phyloP scores from a whole-genome alignment of 2,113 vertebrate genomes.

The Rhizomys pruinosus region DNA sequence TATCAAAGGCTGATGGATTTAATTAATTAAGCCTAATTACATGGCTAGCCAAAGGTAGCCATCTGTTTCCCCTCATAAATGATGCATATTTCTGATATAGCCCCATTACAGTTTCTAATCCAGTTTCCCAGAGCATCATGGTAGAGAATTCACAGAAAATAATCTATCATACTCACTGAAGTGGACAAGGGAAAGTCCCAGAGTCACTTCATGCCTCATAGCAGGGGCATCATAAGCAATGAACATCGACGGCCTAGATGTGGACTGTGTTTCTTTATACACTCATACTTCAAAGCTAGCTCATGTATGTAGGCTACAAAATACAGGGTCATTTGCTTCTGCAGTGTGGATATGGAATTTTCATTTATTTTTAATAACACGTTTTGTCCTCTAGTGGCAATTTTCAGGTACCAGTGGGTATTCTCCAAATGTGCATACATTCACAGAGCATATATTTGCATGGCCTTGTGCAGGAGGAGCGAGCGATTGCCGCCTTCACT shows the following conservation, averaged over 20 bases:
- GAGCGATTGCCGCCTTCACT: rapidly evolving
- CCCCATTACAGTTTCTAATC: background rate
- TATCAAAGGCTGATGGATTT: background rate
- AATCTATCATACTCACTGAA: background rate
- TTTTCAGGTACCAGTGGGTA: background rate
- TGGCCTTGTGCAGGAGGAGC: rapidly evolving
- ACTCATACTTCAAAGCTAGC: background rate
- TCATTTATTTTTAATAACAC: background rate
- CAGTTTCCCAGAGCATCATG: background rate
- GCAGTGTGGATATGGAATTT: background rate
- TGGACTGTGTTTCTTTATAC: too few relatives aligned
- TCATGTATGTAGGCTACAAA: background rate
- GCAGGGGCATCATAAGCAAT: background rate
- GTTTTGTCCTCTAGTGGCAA: background rate
- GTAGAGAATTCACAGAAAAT: background rate
- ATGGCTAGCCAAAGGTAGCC: too few relatives aligned
- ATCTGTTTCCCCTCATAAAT: rapidly evolving
- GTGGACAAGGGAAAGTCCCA: background rate
- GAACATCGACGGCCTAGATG: rapidly evolving
- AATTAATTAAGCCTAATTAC: background rate
- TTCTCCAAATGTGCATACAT: background rate
- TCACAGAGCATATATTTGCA: rapidly evolving
- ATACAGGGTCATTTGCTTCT: background rate
- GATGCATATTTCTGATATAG: background rate
- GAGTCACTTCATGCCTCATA: rapidly evolving